Base-by-base conservation (phyloP, 1,140 invertebrate genomes). In the Solenopsis invicta region DNA sequence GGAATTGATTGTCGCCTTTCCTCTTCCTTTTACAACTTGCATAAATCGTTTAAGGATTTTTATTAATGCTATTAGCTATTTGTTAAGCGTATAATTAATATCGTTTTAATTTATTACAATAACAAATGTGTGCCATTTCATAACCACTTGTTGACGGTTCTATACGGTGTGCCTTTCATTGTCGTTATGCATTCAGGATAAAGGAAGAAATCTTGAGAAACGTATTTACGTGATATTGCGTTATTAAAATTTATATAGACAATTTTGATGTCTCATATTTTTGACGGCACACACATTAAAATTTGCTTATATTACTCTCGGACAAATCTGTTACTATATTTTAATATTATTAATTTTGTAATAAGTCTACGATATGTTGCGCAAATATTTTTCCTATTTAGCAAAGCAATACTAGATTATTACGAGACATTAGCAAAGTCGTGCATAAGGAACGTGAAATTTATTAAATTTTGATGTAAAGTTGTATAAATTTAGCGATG, bases 311-410 rank as follows among this genome's bases (percentile, higher is more conserved):
- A 61, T 75, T 56, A 37, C 80, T 82, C 21, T 82, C 12, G 37
- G 37, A 48, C 45, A 76, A 80, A 86, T 86, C 71, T 69, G 69
- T 90, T 78, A 82, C 81, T 80, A 45, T 48, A 48, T 61, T 54
- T 90, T 88, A 59, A 81, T 45, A 77, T 45, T 59, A 86, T 91
- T 90, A 74, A 86, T 77, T 69, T 90, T 90, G 74, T 71, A 82
- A 80, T 78, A 80, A 90, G 56, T 88, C 52, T 90, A 84, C 75
- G 21, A 56, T 84, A 77, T 62, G 82, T 80, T 54, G 61, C 45
- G 50, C 5, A 54, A 77, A 56, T 86, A 62, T 86, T 78, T 77
- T 88, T 76, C 45, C 74, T 86, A 61, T 89, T 69, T 66, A 52
- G 24, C 45, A 54, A 45, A 75, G 24, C 45, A 67, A 88, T 76